These are phyloP conservation scores for Apteryx owenii DNA, from an alignment of 2,113 vertebrate species.

Conservation along the genomic window DNA sequence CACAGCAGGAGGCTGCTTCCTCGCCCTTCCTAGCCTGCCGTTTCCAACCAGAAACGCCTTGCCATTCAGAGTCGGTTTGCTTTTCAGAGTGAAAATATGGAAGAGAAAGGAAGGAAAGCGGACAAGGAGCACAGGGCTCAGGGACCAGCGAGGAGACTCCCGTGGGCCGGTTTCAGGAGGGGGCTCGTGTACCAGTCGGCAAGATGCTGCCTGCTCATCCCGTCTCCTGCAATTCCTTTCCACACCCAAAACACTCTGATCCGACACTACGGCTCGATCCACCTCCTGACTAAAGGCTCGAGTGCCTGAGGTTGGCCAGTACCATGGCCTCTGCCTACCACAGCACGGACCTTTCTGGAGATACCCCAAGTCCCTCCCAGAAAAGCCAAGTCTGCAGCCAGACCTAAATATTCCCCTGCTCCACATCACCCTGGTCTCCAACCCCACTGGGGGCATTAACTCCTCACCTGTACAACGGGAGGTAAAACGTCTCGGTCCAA, in stretches of 20 bases:
- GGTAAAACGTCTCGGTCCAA: too few relatives aligned
- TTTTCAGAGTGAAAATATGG: neutral
- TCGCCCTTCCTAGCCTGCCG: neutral
- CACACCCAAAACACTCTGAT: neutral
- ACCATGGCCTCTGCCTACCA: neutral
- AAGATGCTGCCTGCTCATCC: accelerated
- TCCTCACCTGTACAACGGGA: too few relatives aligned
- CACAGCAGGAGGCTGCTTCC: neutral
- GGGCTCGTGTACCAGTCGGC: neutral
- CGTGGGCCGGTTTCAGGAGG: neutral
- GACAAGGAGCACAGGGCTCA: accelerated
- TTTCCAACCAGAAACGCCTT: neutral
- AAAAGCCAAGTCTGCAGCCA: too few relatives aligned
- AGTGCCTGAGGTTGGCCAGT: neutral
- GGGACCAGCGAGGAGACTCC: neutral
- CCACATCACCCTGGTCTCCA: neutral
- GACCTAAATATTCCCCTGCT: neutral
- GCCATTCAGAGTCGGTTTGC: neutral
- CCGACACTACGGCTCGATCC: neutral
- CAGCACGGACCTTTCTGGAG: neutral
- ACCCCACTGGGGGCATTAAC: accelerated
- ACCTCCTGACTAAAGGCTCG: neutral
- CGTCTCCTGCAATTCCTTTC: neutral
- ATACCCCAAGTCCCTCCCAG: neutral
- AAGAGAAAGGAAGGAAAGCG: neutral